These are phyloP conservation scores for Drosophila triauraria DNA, from an alignment of 1,140 invertebrate species.

Conservation along the genomic window DNA sequence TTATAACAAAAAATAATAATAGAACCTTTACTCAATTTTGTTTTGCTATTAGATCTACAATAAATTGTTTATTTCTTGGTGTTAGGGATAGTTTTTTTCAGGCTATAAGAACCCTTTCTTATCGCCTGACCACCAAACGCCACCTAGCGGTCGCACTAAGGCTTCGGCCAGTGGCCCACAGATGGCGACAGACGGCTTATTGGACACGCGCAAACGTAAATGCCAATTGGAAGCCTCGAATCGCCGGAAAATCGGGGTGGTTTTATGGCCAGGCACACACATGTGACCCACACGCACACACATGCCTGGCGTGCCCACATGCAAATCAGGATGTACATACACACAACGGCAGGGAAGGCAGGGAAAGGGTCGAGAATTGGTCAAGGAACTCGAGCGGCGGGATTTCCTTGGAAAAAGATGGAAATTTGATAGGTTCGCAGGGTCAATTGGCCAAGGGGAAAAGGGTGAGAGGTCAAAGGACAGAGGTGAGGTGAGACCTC, in stretches of 20 bases:
- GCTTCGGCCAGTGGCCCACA: constrained; percentile 43
- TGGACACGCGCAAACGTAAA: constrained; percentile 79
- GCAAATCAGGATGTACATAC: constrained; percentile 24
- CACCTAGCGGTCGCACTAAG: constrained; percentile 42
- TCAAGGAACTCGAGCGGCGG: constrained; percentile 35
- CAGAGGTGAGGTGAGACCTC: constrained; percentile 7
- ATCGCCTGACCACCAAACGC: constrained; percentile 36
- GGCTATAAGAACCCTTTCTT: background rate
- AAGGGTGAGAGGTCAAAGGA: constrained; percentile 3
- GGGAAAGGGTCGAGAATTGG: constrained; percentile 23
- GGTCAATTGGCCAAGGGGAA: constrained; percentile 6
- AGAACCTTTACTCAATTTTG: background rate
- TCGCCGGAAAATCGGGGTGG: constrained; percentile 60
- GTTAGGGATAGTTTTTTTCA: background rate
- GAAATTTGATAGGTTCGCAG: constrained; percentile 8
- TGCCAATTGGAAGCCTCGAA: constrained; percentile 75
- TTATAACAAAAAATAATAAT: background rate
- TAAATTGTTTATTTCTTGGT: no score
- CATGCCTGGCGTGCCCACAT: background rate
- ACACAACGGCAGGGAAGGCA: background rate
- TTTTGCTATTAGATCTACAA: no score
- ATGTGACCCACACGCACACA: constrained; percentile 18
- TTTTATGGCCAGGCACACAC: constrained; percentile 46
- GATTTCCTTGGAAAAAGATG: constrained; percentile 10
- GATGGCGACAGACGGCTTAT: constrained; percentile 69